Conservation (phyloP, 2,113 vertebrate genomes). For the Pelobates fuscus region DNA sequence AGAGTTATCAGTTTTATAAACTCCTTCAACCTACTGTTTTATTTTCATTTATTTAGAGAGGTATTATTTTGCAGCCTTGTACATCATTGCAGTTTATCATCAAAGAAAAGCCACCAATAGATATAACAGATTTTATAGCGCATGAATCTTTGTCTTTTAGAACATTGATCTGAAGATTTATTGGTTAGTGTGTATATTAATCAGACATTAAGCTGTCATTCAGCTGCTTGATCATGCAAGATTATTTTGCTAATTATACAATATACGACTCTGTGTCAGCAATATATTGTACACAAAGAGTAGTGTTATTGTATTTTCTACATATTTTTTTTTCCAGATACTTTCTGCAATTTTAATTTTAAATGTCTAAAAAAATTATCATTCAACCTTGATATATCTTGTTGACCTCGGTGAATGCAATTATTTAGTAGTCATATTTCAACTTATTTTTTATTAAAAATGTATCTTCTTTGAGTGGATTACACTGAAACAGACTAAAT, state of each 20-base stretch:
- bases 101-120: not conserved
- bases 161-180: not conserved
- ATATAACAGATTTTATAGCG: not conserved
- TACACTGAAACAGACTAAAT: constrained; percentile 54
- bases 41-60: not conserved
- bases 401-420: constrained; percentile 57
- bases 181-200: constrained; percentile 11
- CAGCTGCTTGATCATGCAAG: not conserved
- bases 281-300: constrained; percentile 17
- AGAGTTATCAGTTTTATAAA: not conserved
- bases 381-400: constrained; percentile 55
- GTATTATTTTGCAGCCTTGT: no score
- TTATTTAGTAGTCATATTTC: constrained; percentile 54
- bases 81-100: not conserved
- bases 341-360: constrained; percentile 45
- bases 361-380: constrained; percentile 9
- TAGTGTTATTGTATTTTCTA: constrained; percentile 31
- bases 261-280: not conserved
- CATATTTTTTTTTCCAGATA: constrained; percentile 25
- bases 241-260: constrained; percentile 26
- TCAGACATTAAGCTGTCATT: not conserved
- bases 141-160: not conserved
- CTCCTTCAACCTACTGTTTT: not conserved
- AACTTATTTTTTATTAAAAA: constrained; percentile 66
- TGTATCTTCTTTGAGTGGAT: constrained; percentile 55